Evolutionary conservation across 35 echinoderm and acorn worm species (phyloP).

Genomic region (Ophioderma brevispina): DNA sequence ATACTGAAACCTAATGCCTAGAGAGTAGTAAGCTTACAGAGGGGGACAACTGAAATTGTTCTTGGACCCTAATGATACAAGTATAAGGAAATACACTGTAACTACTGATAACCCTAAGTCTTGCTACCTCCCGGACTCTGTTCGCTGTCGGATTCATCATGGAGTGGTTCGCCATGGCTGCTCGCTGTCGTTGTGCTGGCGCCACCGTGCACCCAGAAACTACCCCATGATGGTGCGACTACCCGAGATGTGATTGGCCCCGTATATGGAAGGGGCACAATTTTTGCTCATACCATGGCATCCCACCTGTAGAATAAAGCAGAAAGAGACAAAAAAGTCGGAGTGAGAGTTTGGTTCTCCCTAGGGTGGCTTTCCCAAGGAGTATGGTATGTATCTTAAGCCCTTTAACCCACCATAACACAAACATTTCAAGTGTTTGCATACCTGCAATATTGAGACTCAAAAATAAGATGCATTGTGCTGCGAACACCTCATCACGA

Average conservation of each 20-base stretch:
- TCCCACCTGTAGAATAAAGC: background rate
- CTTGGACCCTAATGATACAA: too few relatives aligned
- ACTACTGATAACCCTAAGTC: too few relatives aligned
- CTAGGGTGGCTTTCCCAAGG: background rate
- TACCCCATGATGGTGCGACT: conserved; percentile 85
- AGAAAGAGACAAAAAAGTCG: background rate
- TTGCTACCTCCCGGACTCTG: conserved; percentile 59
- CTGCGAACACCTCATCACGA: too few relatives aligned
- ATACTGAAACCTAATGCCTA: too few relatives aligned
- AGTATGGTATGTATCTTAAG: too few relatives aligned
- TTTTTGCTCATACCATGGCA: conserved; percentile 54
- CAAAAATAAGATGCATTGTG: too few relatives aligned
- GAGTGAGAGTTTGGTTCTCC: background rate
- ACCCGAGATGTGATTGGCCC: conserved; percentile 71
- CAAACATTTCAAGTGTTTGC: too few relatives aligned
- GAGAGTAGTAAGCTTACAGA: too few relatives aligned
- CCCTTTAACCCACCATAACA: too few relatives aligned
- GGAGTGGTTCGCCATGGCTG: conserved; percentile 62
- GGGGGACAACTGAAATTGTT: too few relatives aligned
- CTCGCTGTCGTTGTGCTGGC: conserved; percentile 83
- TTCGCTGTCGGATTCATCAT: conserved; percentile 92
- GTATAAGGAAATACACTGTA: too few relatives aligned
- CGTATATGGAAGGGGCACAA: conserved; percentile 41
- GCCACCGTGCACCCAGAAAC: conserved; percentile 70
- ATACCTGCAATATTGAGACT: too few relatives aligned